These are phyloP conservation scores for Dyspetes luteomarginatus DNA, from an alignment of 2,888 invertebrate genomes.

Conservation along the genomic window DNA sequence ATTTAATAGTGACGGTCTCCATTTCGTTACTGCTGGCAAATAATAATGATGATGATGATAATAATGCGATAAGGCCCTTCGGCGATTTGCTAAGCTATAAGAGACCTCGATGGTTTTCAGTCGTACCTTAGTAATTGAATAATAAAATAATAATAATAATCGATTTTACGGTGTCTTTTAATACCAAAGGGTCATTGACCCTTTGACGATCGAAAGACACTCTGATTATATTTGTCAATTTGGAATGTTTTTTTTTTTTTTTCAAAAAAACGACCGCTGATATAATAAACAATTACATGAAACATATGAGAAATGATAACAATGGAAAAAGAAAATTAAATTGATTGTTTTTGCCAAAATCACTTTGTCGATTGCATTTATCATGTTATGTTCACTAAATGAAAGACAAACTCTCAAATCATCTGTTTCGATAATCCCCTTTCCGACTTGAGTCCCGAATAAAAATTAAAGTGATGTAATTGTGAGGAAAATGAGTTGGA, in stretches of 20 bases:
- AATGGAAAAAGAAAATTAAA: not conserved
- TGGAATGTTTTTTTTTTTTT: not conserved
- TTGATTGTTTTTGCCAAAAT: too few relatives aligned
- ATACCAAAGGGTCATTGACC: not conserved
- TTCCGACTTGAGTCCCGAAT: too few relatives aligned
- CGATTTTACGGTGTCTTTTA: not conserved
- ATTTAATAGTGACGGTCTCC: not conserved
- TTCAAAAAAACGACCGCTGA: not conserved
- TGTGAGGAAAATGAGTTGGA: too few relatives aligned
- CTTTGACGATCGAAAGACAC: not conserved
- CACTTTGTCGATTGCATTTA: too few relatives aligned
- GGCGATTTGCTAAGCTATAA: not conserved
- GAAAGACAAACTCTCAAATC: too few relatives aligned
- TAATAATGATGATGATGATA: constrained; percentile 3
- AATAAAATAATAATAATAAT: not conserved
- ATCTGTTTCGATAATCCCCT: too few relatives aligned
- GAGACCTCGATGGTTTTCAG: not conserved
- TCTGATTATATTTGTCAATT: not conserved
- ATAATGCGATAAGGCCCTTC: not conserved
- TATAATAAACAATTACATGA: too few relatives aligned
- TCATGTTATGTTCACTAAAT: too few relatives aligned
- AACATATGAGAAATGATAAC: not conserved
- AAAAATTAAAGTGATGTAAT: too few relatives aligned
- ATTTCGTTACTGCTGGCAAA: constrained; percentile 3
- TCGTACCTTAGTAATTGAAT: not conserved